A percentile compares a stretch with the other conserved stretches of the same genome.
Evolutionary conservation across 2,113 vertebrate genomes (phyloP).

Genomic region (Onychorhynchus coronatus): DNA sequence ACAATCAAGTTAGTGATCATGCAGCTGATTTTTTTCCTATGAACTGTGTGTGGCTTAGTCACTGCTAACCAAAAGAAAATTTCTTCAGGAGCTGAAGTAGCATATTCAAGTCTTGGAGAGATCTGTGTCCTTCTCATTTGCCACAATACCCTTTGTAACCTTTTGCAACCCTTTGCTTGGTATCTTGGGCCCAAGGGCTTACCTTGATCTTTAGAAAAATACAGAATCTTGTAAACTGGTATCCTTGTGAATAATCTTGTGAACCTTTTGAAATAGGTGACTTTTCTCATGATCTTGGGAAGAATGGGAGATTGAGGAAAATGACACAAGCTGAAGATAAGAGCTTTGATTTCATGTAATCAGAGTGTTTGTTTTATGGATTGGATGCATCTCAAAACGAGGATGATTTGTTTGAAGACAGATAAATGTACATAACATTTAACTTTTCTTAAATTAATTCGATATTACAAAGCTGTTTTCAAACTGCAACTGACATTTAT

Average conservation of each 20-base stretch:
- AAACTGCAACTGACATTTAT: not conserved
- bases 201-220: not conserved
- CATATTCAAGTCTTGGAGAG: not conserved
- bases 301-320: not conserved
- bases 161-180: not conserved
- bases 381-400: not conserved
- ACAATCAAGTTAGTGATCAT: not conserved
- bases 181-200: not conserved
- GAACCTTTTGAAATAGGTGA: not conserved
- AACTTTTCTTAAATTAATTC: not conserved
- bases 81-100: not conserved
- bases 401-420: not conserved
- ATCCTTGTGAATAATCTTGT: not conserved
- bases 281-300: not conserved
- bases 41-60: not conserved
- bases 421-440: not conserved
- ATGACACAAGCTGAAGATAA: constrained; percentile 19
- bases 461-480: not conserved
- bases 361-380: not conserved
- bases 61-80: not conserved
- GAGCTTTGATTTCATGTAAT: constrained; percentile 20
- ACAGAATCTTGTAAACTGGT: not conserved
- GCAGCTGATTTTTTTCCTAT: not conserved
- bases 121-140: not conserved
- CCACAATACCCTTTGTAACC: not conserved